These are phyloP conservation scores for Formica selysi DNA, from an alignment of 1,140 invertebrate species.

Conservation along the genomic window DNA sequence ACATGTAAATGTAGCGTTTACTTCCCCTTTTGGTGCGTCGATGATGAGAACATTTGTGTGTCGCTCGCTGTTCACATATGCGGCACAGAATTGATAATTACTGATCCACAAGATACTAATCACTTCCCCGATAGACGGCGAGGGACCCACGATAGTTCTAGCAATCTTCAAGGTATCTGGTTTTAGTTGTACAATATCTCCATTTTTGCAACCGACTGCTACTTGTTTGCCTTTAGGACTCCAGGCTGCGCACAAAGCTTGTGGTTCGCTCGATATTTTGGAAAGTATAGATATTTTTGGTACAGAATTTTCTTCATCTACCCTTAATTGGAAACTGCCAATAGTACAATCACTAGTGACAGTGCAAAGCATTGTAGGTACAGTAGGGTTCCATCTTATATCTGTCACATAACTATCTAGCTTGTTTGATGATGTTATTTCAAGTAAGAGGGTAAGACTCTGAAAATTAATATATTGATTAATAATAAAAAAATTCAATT, in stretches of 20 bases:
- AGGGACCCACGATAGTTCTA: constrained; percentile 86
- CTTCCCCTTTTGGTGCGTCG: constrained; percentile 87
- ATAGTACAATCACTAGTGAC: constrained; percentile 82
- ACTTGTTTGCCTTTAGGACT: constrained; percentile 93
- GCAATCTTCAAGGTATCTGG: constrained; percentile 88
- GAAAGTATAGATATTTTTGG: constrained; percentile 68
- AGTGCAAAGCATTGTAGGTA: constrained; percentile 82
- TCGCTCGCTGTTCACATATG: constrained; percentile 85
- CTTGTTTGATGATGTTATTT: constrained; percentile 76
- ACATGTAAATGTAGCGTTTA: constrained; percentile 84
- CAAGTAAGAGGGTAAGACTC: constrained; percentile 77
- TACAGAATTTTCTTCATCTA: constrained; percentile 77
- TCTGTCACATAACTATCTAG: constrained; percentile 75
- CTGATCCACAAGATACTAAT: constrained; percentile 89
- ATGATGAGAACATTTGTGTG: constrained; percentile 85
- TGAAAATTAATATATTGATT: constrained; percentile 66
- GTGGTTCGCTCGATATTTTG: constrained; percentile 63
- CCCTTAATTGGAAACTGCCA: constrained; percentile 81
- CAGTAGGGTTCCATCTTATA: constrained; percentile 83
- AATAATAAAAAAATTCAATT: constrained; percentile 38
- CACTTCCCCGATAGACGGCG: constrained; percentile 83
- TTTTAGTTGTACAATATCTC: constrained; percentile 89
- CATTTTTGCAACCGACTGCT: constrained; percentile 89
- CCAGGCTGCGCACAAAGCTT: constrained; percentile 88
- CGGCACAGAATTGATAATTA: constrained; percentile 88